Evolutionary conservation across 37 sponge, comb jelly and placozoan genomes (phyloP).

Genomic region (Axinella damicornis): DNA sequence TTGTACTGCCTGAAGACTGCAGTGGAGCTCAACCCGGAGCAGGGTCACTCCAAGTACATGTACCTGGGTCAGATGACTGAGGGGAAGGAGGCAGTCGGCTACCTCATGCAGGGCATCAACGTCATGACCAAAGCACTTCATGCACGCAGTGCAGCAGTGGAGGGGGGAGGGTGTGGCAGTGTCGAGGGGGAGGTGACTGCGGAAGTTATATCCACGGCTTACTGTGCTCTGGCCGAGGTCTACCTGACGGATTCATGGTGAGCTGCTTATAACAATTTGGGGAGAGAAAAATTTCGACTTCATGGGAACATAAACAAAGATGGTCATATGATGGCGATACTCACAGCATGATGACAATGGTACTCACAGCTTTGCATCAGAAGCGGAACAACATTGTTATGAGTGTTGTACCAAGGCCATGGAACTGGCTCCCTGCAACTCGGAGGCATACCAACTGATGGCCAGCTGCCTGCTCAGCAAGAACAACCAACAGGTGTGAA

Average conservation of each 20-base stretch:
- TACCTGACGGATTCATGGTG: slow-evolving; percentile 84
- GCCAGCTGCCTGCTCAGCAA: slow-evolving; percentile 78
- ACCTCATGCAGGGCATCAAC: slow-evolving; percentile 65
- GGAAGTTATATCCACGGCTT: slow-evolving; percentile 71
- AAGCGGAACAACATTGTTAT: slow-evolving; percentile 65
- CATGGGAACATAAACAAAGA: no score
- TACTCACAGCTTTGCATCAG: slow-evolving; percentile 56
- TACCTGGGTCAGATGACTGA: slow-evolving; percentile 72
- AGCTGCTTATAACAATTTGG: no score
- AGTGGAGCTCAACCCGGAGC: slow-evolving; percentile 52
- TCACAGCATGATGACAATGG: no score
- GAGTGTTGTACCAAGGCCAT: slow-evolving; percentile 73
- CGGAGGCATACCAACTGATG: slow-evolving; percentile 74
- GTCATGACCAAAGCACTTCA: slow-evolving; percentile 29
- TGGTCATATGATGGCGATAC: no score
- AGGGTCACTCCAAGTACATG: slow-evolving; percentile 78
- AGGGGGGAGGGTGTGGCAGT: slow-evolving; percentile 1
- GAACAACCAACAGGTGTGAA: slow-evolving; percentile 27
- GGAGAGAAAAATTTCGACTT: no score
- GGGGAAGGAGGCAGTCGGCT: slow-evolving; percentile 71
- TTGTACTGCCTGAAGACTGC: slow-evolving; percentile 34
- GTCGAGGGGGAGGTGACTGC: slow-evolving; percentile 1
- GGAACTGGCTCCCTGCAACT: slow-evolving; percentile 53
- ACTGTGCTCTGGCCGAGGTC: slow-evolving; percentile 80
- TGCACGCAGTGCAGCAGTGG: background rate